Percentiles rank a stretch among this genome's conserved stretches.
phyloP scores from a whole-genome alignment of 1,140 invertebrate species.

The Chionoecetes opilio region DNA sequence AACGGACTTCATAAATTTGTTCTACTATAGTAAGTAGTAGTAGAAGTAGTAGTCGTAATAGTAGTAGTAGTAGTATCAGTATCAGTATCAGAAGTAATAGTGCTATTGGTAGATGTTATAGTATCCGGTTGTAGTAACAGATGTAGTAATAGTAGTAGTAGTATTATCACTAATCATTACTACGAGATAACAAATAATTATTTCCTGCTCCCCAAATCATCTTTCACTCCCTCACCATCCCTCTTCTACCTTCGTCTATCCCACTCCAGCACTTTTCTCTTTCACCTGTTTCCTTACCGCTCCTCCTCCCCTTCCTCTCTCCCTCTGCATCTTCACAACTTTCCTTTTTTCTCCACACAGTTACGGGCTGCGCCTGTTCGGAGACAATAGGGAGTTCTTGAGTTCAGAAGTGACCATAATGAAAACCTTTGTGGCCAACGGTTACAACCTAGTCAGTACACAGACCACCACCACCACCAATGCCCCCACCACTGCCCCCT shows the following conservation, averaged over 20 bases:
- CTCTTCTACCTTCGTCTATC: not conserved
- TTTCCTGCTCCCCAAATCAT: no score
- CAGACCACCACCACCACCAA: slow-evolving; percentile 36
- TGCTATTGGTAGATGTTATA: no score
- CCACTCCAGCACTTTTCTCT: not conserved
- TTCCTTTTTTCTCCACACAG: not conserved
- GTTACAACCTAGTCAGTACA: slow-evolving; percentile 62
- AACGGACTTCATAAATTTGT: no score
- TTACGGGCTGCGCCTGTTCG: slow-evolving; percentile 60
- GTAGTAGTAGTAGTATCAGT: no score
- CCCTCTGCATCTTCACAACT: not conserved
- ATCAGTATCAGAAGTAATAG: no score
- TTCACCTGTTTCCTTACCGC: not conserved
- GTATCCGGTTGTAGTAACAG: no score
- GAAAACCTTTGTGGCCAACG: slow-evolving; percentile 58
- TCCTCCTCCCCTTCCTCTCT: not conserved
- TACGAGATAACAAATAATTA: no score
- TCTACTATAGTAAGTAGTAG: no score
- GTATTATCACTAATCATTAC: no score
- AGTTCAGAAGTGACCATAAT: slow-evolving; percentile 69
- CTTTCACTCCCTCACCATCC: not conserved
- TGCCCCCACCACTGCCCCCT: not conserved
- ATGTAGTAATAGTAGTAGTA: no score
- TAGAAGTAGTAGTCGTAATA: no score
- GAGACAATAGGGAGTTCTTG: slow-evolving; percentile 58